These are phyloP conservation scores for Ormyrus pomaceus DNA, from an alignment of 2,888 invertebrate species.

Conservation along the genomic window DNA sequence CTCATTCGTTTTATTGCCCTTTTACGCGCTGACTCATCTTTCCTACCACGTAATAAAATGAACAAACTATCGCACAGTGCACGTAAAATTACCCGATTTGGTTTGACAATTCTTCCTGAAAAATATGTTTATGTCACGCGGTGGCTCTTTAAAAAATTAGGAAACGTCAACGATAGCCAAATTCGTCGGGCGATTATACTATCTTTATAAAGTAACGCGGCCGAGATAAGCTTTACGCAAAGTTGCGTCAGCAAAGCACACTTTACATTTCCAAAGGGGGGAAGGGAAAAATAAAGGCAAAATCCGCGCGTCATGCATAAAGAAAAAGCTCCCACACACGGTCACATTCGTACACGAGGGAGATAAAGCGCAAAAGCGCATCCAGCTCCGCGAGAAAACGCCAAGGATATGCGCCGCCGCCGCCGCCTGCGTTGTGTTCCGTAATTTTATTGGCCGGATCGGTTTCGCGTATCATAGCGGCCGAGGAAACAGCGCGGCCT, in stretches of 20 bases:
- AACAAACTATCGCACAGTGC: too few species aligned
- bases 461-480: conserved; percentile 22
- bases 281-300: background rate
- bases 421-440: background rate
- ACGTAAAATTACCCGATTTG: too few species aligned
- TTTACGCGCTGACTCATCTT: too few species aligned
- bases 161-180: too few species aligned
- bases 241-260: background rate
- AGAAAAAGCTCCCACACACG: background rate
- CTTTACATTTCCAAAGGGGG: conserved; percentile 1
- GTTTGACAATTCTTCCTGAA: too few species aligned
- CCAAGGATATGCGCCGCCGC: background rate
- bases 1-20: too few species aligned
- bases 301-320: background rate
- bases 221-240: too few species aligned
- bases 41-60: too few species aligned
- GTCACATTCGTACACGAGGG: background rate
- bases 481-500: background rate
- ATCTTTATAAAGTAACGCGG: too few species aligned
- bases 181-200: too few species aligned
- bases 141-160: too few species aligned
- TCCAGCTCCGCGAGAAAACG: background rate
- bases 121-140: too few species aligned
- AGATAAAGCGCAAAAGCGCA: background rate
- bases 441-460: conserved; percentile 35